These are phyloP conservation scores for Lasioglossum lativentre DNA, from an alignment of 2,888 invertebrate genomes.

Conservation along the genomic window DNA sequence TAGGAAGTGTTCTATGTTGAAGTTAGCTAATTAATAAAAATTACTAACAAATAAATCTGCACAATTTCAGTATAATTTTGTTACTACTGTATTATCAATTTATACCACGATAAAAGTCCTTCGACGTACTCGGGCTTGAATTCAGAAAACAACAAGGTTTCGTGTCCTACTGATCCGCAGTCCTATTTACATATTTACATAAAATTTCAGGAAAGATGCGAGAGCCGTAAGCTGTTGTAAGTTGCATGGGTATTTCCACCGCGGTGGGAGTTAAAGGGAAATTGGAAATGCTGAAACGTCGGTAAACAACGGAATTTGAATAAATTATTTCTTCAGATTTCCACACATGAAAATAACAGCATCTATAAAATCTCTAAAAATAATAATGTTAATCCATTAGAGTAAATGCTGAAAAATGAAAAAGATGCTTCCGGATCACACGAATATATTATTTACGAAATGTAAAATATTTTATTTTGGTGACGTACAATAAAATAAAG, in stretches of 20 bases:
- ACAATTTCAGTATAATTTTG: neutral
- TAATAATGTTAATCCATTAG: neutral
- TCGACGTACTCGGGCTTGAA: neutral
- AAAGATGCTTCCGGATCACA: no score
- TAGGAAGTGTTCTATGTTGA: neutral
- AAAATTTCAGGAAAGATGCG: conserved; percentile 22
- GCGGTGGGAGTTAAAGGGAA: conserved; percentile 2
- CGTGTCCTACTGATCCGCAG: conserved; percentile 28
- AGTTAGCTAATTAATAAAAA: neutral
- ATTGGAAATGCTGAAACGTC: neutral
- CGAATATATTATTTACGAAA: no score
- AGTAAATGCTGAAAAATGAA: no score
- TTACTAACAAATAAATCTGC: neutral
- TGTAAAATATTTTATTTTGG: no score
- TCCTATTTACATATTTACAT: conserved; percentile 50
- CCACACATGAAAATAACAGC: neutral
- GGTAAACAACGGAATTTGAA: neutral
- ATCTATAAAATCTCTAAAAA: neutral
- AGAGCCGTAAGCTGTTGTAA: neutral
- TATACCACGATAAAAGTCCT: conserved; percentile 9
- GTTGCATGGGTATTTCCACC: neutral
- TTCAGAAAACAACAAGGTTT: conserved; percentile 18
- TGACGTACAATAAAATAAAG: no score
- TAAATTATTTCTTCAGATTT: neutral
- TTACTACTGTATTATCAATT: conserved; percentile 6